phyloP scores from a whole-genome alignment of 2,113 vertebrate genomes.

The Lophochroa leadbeateri region DNA sequence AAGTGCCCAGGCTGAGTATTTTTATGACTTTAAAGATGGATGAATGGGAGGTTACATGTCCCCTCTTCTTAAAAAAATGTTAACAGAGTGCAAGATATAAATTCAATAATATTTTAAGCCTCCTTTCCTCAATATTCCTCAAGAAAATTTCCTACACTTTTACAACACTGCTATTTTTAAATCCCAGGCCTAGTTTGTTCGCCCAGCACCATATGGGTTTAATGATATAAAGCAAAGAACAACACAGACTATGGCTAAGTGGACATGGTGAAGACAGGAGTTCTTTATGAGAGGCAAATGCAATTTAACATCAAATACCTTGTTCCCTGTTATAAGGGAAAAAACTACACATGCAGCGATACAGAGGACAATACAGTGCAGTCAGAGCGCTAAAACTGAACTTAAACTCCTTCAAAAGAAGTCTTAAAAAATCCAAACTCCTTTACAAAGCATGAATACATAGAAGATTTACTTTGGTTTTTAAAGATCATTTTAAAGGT shows the following conservation, averaged over 20 bases:
- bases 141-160: not conserved
- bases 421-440: not conserved
- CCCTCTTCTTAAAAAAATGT: not conserved
- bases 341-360: not conserved
- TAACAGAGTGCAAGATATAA: not conserved
- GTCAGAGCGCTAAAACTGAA: not conserved
- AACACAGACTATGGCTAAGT: not conserved
- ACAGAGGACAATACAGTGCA: not conserved
- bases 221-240: not conserved
- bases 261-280: not conserved
- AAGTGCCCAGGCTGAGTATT: not conserved
- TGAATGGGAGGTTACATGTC: rapidly evolving
- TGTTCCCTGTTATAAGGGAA: not conserved
- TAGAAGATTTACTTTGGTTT: not conserved
- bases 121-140: not conserved
- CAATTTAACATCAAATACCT: not conserved
- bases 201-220: not conserved
- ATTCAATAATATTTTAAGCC: not conserved
- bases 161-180: not conserved
- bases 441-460: not conserved
- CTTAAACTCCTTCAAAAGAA: not conserved
- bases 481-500: not conserved
- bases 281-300: not conserved
- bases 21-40: not conserved
- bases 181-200: not conserved